Evolutionary conservation across 2,888 invertebrate genomes (phyloP).

Genomic region (Pterobdella sp.): DNA sequence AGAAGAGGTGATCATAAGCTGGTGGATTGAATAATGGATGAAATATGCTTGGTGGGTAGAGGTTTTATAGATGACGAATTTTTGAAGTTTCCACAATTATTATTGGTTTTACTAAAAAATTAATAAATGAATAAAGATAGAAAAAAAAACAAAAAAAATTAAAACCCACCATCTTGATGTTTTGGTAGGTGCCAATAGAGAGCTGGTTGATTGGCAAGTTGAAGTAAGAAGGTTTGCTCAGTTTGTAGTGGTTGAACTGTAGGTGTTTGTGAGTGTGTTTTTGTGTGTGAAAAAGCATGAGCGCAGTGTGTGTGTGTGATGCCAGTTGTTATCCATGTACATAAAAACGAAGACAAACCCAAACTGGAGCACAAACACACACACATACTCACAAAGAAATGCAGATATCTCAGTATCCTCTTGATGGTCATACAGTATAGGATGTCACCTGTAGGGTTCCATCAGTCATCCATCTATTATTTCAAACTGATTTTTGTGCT

Average conservation of each 20-base stretch:
- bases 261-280: not conserved
- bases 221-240: conserved; percentile 51
- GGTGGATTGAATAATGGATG: not conserved
- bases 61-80: no score
- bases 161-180: conserved; percentile 48
- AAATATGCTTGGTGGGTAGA: not conserved
- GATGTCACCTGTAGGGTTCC: conserved; percentile 26
- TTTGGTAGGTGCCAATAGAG: conserved; percentile 52
- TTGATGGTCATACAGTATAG: conserved; percentile 31
- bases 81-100: no score
- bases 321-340: not conserved
- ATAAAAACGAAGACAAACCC: no score
- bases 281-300: not conserved
- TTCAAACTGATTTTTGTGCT: not conserved
- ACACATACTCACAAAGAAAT: conserved; percentile 27
- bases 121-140: no score
- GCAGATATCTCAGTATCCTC: conserved; percentile 31
- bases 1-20: not conserved
- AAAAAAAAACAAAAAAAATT: no score
- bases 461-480: no score
- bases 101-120: no score
- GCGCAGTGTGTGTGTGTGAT: not conserved
- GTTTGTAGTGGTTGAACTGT: conserved; percentile 38
- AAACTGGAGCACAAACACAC: not conserved
- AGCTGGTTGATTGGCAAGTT: conserved; percentile 49